Conservation (phyloP, 2,113 vertebrate species). For the Oryctolagus cuniculus region mOryCun1.1 NC_091438.1:116829001-116829500, state of each 20-base stretch:
- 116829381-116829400: constrained; percentile 89
- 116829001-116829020: background rate
- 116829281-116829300: constrained; percentile 81
- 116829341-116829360: constrained; percentile 91
- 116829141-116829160: constrained; percentile 6
- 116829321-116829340: constrained; percentile 89
- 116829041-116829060: background rate
- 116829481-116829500: constrained; percentile 88
- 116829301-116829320: constrained; percentile 84
- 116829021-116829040: background rate
- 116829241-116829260: constrained; percentile 80
- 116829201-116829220: background rate
- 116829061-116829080: background rate
- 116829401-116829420: constrained; percentile 90
- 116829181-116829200: background rate
- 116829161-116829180: background rate
- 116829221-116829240: background rate
- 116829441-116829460: constrained; percentile 90
- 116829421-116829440: constrained; percentile 89
- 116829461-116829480: constrained; percentile 89
- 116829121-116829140: background rate
- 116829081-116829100: background rate
- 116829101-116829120: background rate
- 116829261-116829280: constrained; percentile 83
- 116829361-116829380: constrained; percentile 91